phyloP scores from a whole-genome alignment of 2,797 vertebrate species.

The Pitangus sulphuratus region DNA sequence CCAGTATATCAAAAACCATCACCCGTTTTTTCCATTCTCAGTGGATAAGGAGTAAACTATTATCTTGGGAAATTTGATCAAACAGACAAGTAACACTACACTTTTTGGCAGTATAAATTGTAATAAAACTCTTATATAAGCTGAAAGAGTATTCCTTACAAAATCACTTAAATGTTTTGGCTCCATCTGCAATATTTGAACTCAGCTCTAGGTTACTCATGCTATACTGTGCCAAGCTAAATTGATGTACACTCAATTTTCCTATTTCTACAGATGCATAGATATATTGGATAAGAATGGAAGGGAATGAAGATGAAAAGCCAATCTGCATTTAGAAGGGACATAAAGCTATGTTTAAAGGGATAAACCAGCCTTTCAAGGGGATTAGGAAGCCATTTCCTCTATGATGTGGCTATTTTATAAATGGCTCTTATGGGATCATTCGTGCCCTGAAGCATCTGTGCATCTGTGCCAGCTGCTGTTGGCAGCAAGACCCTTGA shows the following conservation, averaged over 20 bases:
- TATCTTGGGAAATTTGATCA: neutral
- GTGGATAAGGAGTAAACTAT: neutral
- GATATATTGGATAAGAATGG: neutral
- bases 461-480: neutral
- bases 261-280: neutral
- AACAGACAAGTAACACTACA: neutral
- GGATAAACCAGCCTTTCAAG: neutral
- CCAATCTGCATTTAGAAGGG: neutral
- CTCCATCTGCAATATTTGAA: conserved; percentile 19
- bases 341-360: neutral
- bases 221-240: neutral
- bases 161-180: conserved; percentile 3
- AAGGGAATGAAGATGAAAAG: conserved; percentile 11
- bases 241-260: neutral
- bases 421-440: neutral
- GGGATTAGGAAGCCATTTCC: neutral
- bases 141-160: neutral
- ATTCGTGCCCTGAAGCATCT: neutral
- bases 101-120: neutral
- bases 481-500: neutral
- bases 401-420: neutral
- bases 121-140: conserved; percentile 10
- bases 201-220: neutral
- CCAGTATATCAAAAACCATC: neutral
- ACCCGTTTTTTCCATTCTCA: neutral